Evolutionary conservation across 2,113 vertebrate genomes (phyloP).

Genomic region (Tragelaphus buxtoni): DNA sequence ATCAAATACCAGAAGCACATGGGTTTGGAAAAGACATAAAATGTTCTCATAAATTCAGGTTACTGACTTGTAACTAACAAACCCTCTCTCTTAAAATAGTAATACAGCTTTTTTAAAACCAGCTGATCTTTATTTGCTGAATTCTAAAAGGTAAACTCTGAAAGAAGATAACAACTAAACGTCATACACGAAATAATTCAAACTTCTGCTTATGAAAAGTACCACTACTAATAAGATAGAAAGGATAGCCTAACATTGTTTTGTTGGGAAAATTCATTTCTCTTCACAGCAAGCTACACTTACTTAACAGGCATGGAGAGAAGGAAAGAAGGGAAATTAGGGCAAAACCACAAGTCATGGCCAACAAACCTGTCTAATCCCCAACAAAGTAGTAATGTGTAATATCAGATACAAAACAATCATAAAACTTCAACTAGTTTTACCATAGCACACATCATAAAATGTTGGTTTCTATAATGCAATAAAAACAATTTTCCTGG

Average conservation of each 20-base stretch:
- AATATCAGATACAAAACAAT: not conserved
- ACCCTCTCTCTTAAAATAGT: not conserved
- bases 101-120: not conserved
- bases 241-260: not conserved
- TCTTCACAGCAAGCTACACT: not conserved
- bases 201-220: not conserved
- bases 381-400: not conserved
- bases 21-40: not conserved
- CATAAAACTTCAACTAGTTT: not conserved
- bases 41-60: not conserved
- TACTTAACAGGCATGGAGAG: not conserved
- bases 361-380: not conserved
- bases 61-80: not conserved
- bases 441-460: not conserved
- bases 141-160: slow-evolving; percentile 25
- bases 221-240: not conserved
- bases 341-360: not conserved
- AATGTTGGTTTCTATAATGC: slow-evolving; percentile 2
- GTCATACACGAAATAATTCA: not conserved
- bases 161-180: slow-evolving; percentile 12
- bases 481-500: slow-evolving; percentile 1
- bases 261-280: not conserved
- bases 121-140: not conserved
- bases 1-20: not conserved
- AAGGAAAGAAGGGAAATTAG: not conserved